Evolutionary conservation across 2,797 vertebrate species (phyloP), one percentile per base, ranked within the genome.

Genomic region (Artibeus jamaicensis): DNA sequence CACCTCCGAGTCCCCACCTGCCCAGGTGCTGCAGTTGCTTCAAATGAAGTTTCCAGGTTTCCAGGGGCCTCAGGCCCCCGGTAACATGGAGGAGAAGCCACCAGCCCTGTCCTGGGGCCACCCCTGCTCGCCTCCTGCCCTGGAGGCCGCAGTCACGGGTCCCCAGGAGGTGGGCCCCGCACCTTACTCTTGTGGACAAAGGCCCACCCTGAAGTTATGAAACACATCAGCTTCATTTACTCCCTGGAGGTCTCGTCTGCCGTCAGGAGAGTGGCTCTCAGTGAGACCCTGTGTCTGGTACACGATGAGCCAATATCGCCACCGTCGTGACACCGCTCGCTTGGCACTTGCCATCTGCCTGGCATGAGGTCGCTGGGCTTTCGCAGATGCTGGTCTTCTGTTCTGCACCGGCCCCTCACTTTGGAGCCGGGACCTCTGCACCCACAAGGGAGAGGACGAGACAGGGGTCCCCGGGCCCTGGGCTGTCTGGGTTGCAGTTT

Each of bases 101-200:
- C 53, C 0, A 12, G 53, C 37, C 16, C 26, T 5, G 0, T 4
- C 29, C 48, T 5, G 55, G 55, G 0, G 59, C 37, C 29, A 9
- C 9, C 29, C 7, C 15, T 2, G 6, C 24, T 44, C 15, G 4
- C 44, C 44, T 6, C 29, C 29, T n/a, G 26, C 32, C 15, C 32
- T 5, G 39, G 22, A n/a, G 44, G 9, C 15, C 10, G 1, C 5
- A 21, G 71, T 9, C 57, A 18, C 59, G 22, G 39, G 50, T 21
- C 59, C 5, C 44, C 6, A 12, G n/a, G 12, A 19, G 2, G 24
- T 1, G 12, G 4, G 22, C 5, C 76, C 7, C 7, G 1, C 16
- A 3, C 48, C 26, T 26, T 4, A 0, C 5, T 1, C 3, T 3
- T 11, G 1, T 6, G 1, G 29, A 0, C 0, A 15, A n/a, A 79